phyloP scores from a whole-genome alignment of 2,797 vertebrate genomes.

The Sebastiscus albofasciatus region DNA sequence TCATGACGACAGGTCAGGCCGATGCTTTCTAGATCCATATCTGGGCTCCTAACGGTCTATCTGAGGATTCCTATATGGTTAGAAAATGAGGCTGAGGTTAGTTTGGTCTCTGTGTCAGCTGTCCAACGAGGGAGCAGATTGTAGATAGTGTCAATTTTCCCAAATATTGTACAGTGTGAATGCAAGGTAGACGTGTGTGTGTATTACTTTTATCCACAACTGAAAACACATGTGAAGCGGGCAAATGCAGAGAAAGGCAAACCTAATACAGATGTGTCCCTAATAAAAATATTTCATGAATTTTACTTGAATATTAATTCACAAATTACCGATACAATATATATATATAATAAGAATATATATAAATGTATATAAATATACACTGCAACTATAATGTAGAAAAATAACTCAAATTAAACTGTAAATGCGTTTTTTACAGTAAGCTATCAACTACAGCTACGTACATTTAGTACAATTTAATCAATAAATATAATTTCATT shows the following conservation, averaged over 20 bases:
- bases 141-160: slow-evolving; percentile 53
- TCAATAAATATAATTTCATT: not conserved
- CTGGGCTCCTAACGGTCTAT: slow-evolving; percentile 29
- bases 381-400: not conserved
- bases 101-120: slow-evolving; percentile 68
- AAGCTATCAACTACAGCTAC: not conserved
- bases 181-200: not conserved
- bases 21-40: slow-evolving; percentile 70
- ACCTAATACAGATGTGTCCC: not conserved
- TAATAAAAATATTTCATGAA: not conserved
- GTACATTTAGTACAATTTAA: not conserved
- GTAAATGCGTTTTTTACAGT: not conserved
- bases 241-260: not conserved
- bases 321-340: not conserved
- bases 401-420: not conserved
- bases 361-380: too few species aligned
- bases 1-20: slow-evolving; percentile 45
- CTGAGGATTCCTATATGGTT: slow-evolving; percentile 43
- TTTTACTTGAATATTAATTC: not conserved
- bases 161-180: slow-evolving; percentile 28
- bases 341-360: too few species aligned
- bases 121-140: slow-evolving; percentile 30
- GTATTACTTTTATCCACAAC: not conserved
- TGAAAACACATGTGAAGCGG: not conserved
- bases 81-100: slow-evolving; percentile 48